Percentiles rank a stretch among this genome's conserved stretches.
Conservation (phyloP, 2,888 invertebrate species). For the Aleiodes testaceus region DNA sequence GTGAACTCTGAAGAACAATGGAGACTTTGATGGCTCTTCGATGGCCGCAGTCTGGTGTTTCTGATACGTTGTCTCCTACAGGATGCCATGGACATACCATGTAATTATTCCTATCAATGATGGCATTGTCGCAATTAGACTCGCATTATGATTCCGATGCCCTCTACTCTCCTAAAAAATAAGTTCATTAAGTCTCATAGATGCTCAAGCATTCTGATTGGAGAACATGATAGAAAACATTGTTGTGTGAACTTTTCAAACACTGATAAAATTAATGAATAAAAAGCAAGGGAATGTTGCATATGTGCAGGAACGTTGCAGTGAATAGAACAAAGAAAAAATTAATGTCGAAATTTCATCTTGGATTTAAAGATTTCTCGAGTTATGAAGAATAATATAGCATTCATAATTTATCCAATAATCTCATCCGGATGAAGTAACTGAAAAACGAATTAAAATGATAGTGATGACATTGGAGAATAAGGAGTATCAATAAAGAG, state of each 20-base stretch:
- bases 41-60: conserved; percentile 15
- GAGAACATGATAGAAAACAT: conserved; percentile 19
- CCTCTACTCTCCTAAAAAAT: conserved; percentile 2
- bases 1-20: conserved; percentile 51
- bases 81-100: conserved; percentile 29
- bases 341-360: too few relatives aligned
- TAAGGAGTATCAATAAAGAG: conserved; percentile 64
- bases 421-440: conserved; percentile 1
- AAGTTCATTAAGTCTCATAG: conserved; percentile 9
- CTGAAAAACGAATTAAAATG: conserved; percentile 46
- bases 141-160: conserved; percentile 30
- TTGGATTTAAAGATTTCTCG: too few relatives aligned
- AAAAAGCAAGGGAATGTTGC: too few relatives aligned
- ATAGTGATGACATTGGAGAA: conserved; percentile 65
- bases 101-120: conserved; percentile 54
- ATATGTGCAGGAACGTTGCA: not conserved
- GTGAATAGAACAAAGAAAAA: conserved; percentile 1
- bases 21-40: conserved; percentile 33
- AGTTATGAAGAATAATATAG: too few relatives aligned
- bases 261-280: not conserved
- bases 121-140: conserved; percentile 51
- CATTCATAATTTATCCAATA: not conserved
- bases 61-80: conserved; percentile 39
- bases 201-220: conserved; percentile 24
- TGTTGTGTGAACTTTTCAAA: not conserved